Evolutionary conservation across 2,113 vertebrate genomes (phyloP).

Genomic region (Psophia crepitans): DNA sequence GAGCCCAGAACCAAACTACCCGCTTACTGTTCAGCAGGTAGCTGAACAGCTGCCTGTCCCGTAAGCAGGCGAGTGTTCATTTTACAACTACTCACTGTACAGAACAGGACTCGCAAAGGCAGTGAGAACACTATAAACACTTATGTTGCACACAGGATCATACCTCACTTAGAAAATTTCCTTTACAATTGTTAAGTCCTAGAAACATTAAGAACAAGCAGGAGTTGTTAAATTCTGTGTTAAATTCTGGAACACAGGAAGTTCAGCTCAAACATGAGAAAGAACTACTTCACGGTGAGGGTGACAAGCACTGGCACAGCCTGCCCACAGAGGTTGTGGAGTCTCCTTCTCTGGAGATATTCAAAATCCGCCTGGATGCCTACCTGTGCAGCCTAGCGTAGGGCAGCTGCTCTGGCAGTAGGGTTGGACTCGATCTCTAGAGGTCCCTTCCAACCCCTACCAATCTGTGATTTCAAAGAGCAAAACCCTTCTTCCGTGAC

Average conservation of each 20-base stretch:
- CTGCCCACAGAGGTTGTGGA: too few relatives aligned
- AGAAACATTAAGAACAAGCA: neutral
- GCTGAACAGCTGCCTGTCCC: neutral
- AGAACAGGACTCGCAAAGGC: neutral
- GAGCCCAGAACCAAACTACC: neutral
- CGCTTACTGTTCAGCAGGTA: neutral
- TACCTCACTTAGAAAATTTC: neutral
- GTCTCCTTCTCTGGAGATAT: too few relatives aligned
- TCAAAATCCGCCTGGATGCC: too few relatives aligned
- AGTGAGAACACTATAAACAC: rapidly evolving
- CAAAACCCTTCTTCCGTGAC: neutral
- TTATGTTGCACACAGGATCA: neutral
- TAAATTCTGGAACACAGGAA: too few relatives aligned
- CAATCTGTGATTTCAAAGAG: neutral
- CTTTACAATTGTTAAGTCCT: neutral
- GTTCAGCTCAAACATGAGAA: too few relatives aligned
- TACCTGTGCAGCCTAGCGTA: too few relatives aligned
- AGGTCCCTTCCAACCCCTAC: too few relatives aligned
- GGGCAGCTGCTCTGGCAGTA: too few relatives aligned
- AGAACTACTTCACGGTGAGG: too few relatives aligned
- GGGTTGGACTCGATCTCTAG: too few relatives aligned
- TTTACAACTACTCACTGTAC: neutral
- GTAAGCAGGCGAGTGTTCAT: rapidly evolving
- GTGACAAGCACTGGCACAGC: too few relatives aligned
- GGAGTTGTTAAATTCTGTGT: neutral